Evolutionary conservation across 2,113 vertebrate genomes (phyloP).

Genomic region (Solea solea): DNA sequence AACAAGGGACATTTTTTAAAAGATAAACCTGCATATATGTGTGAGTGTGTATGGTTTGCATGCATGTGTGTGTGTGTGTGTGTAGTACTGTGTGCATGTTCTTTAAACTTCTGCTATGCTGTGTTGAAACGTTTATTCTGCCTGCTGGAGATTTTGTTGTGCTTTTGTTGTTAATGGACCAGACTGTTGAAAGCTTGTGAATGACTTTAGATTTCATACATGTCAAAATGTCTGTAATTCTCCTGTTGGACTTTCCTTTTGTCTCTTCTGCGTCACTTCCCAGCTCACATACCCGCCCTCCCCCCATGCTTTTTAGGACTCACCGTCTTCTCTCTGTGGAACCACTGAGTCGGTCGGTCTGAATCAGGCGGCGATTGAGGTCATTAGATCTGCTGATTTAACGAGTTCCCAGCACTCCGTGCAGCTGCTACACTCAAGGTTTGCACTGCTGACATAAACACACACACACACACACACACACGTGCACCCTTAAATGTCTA

Average conservation of each 20-base stretch:
- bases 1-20: too few species aligned
- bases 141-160: too few species aligned
- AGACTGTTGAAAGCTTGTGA: too few species aligned
- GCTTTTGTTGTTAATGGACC: too few species aligned
- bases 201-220: too few species aligned
- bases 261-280: neutral
- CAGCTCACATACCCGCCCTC: slow-evolving; percentile 14
- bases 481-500: slow-evolving; percentile 7
- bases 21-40: too few species aligned
- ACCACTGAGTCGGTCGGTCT: slow-evolving; percentile 41
- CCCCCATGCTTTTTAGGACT: neutral
- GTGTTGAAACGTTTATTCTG: too few species aligned
- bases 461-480: slow-evolving; percentile 26
- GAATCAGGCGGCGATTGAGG: slow-evolving; percentile 53
- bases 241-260: neutral
- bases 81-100: too few species aligned
- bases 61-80: too few species aligned
- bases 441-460: slow-evolving; percentile 34
- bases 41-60: too few species aligned
- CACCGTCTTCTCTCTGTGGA: neutral
- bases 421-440: slow-evolving; percentile 48
- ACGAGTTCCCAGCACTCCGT: slow-evolving; percentile 43
- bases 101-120: too few species aligned
- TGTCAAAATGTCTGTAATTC: neutral
- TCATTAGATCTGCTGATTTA: slow-evolving; percentile 67